These are phyloP conservation scores for Plectus sambesii DNA, from an alignment of 1,140 invertebrate genomes.

Conservation along the genomic window DNA sequence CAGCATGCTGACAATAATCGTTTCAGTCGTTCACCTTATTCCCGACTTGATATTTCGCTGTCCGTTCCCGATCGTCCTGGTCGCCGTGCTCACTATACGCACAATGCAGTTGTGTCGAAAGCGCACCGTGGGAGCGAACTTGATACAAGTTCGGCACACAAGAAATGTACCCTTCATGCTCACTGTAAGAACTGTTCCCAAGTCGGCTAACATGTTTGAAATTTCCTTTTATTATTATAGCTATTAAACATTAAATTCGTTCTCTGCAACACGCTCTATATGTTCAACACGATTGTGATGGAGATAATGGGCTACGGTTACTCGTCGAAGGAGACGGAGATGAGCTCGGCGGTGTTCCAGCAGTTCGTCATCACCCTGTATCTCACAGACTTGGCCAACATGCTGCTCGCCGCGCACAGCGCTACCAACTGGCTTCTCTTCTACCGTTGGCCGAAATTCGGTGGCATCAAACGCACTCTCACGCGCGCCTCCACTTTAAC, in stretches of 20 bases:
- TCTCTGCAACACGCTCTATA: constrained; percentile 43
- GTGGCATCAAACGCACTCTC: constrained; percentile 8
- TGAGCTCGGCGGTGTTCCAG: constrained; percentile 26
- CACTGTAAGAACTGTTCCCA: constrained; percentile 23
- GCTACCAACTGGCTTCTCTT: constrained; percentile 44
- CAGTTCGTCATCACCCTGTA: constrained; percentile 40
- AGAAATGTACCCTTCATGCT: constrained; percentile 37
- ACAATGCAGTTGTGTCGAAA: constrained; percentile 38
- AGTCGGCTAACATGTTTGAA: no score
- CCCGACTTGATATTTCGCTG: constrained; percentile 43
- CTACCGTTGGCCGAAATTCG: constrained; percentile 35
- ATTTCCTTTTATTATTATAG: constrained; percentile 22
- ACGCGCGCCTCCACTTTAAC: background rate
- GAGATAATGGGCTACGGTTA: constrained; percentile 42
- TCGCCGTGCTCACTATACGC: constrained; percentile 39
- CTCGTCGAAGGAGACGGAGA: constrained; percentile 23
- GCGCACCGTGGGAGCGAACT: constrained; percentile 30
- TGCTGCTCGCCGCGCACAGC: constrained; percentile 29
- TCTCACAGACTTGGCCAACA: constrained; percentile 42
- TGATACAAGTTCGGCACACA: constrained; percentile 19
- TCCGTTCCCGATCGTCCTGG: constrained; percentile 38
- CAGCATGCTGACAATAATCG: constrained; percentile 15
- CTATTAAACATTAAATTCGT: constrained; percentile 43
- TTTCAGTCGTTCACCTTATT: constrained; percentile 38
- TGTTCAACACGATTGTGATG: constrained; percentile 42